Evolutionary conservation across 2,797 vertebrate genomes (phyloP).

Genomic region (Neopelma chrysocephalum): DNA sequence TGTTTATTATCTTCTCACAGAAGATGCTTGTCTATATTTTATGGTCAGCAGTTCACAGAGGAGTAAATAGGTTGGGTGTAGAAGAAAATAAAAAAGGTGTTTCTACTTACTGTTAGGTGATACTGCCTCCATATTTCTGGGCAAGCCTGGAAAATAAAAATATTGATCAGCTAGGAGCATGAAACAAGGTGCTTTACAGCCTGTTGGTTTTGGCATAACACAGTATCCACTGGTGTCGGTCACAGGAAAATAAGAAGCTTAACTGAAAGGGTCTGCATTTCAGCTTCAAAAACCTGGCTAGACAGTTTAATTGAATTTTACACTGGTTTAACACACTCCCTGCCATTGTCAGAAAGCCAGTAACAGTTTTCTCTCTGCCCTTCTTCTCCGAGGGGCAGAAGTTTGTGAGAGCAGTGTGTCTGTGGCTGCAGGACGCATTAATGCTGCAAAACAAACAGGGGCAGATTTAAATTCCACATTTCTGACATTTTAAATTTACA

Average conservation of each 20-base stretch:
- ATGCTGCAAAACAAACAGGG: conserved; percentile 60
- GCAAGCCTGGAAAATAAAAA: conserved; percentile 90
- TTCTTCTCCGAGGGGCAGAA: conserved; percentile 73
- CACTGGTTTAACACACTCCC: conserved; percentile 87
- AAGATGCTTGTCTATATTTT: conserved; percentile 84
- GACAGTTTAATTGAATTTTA: conserved; percentile 90
- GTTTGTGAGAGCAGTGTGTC: conserved; percentile 66
- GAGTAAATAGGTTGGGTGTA: conserved; percentile 81
- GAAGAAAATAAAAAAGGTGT: conserved; percentile 83
- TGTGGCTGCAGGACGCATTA: conserved; percentile 49
- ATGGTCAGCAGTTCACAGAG: conserved; percentile 84
- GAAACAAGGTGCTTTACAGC: conserved; percentile 88
- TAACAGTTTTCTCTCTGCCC: conserved; percentile 76
- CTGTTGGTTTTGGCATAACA: conserved; percentile 87
- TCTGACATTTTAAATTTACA: conserved; percentile 23
- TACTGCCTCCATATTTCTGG: conserved; percentile 99
- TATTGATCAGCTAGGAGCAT: conserved; percentile 86
- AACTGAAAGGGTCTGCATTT: conserved; percentile 86
- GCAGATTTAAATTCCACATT: neutral
- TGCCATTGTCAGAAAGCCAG: conserved; percentile 83
- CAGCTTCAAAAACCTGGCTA: conserved; percentile 87
- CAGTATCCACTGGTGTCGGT: conserved; percentile 82
- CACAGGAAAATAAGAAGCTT: conserved; percentile 86
- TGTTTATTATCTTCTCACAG: conserved; percentile 81
- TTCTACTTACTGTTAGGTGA: conserved; percentile 94